phyloP scores from a whole-genome alignment of 2,797 vertebrate genomes.

The Chelon auratus region DNA sequence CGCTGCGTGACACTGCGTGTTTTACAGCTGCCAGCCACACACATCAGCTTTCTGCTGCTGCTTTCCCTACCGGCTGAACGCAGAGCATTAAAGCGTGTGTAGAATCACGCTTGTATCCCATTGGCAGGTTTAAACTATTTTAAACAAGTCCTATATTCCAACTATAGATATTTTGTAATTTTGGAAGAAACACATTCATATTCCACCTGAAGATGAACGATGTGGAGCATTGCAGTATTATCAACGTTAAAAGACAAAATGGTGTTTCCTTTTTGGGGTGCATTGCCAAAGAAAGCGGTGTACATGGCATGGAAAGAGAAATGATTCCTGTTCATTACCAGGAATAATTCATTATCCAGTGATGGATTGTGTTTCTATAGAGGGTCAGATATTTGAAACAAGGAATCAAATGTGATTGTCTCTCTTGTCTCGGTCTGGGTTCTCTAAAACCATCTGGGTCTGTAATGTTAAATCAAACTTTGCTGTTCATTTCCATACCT shows the following conservation, averaged over 20 bases:
- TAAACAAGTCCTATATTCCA: background rate
- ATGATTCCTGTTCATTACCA: too few species aligned
- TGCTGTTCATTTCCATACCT: background rate
- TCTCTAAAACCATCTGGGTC: background rate
- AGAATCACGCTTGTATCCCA: background rate
- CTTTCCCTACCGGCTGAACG: background rate
- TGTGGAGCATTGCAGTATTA: too few species aligned
- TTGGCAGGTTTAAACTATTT: background rate
- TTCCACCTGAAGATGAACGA: too few species aligned
- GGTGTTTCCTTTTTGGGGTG: background rate
- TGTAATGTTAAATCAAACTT: background rate
- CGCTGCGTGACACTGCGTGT: background rate
- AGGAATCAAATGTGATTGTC: background rate
- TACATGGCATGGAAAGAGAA: background rate
- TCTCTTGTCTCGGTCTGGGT: too few species aligned
- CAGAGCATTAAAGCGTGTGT: background rate
- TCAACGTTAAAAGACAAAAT: too few species aligned
- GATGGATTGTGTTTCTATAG: background rate
- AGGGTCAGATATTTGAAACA: constrained; percentile 6
- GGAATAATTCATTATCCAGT: background rate
- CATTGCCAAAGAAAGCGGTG: background rate
- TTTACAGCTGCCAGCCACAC: background rate
- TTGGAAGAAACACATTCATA: too few species aligned
- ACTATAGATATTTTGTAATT: too few species aligned
- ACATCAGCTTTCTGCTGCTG: background rate